Base-by-base conservation (phyloP, 23 tunicate genomes). In the Ascidia mentula region DNA sequence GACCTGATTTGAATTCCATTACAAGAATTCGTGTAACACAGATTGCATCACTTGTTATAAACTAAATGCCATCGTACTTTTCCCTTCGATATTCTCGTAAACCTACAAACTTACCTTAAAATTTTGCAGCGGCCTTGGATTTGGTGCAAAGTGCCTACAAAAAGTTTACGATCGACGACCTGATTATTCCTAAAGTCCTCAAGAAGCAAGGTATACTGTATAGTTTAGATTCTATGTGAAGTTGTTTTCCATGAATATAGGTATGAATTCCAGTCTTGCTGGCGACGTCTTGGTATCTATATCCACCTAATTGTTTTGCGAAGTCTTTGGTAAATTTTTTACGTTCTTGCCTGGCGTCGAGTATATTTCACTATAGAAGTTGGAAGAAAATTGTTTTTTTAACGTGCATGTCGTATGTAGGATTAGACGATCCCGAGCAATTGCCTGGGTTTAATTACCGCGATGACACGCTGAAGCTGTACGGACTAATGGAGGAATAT, bases 201-300 rank as follows among this genome's bases (percentile, higher is more conserved):
- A 82, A 83, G 75, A 82, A 88, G 37, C 87, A 82, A 83, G 88
- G 94, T 53, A 75, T n/a, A n/a, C n/a, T n/a, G n/a, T n/a, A n/a
- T n/a, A n/a, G n/a, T n/a, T n/a, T n/a, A n/a, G n/a, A n/a, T n/a
- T n/a, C n/a, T n/a, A n/a, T n/a, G n/a, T n/a, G n/a, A n/a, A n/a
- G n/a, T n/a, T n/a, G n/a, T n/a, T n/a, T n/a, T n/a, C n/a, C n/a
- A n/a, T n/a, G n/a, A n/a, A n/a, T n/a, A n/a, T n/a, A n/a, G n/a
- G n/a, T n/a, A n/a, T n/a, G n/a, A n/a, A n/a, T n/a, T n/a, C n/a
- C n/a, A n/a, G n/a, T n/a, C n/a, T n/a, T n/a, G n/a, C n/a, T n/a
- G n/a, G n/a, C n/a, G n/a, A n/a, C 53, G 53, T 42, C 53, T 42
- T 42, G 15, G 15, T 15, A 42, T 15, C 53, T 42, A 42, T 9